Conservation (phyloP, 2,888 invertebrate species). For the Pantelozetes paolii region DNA sequence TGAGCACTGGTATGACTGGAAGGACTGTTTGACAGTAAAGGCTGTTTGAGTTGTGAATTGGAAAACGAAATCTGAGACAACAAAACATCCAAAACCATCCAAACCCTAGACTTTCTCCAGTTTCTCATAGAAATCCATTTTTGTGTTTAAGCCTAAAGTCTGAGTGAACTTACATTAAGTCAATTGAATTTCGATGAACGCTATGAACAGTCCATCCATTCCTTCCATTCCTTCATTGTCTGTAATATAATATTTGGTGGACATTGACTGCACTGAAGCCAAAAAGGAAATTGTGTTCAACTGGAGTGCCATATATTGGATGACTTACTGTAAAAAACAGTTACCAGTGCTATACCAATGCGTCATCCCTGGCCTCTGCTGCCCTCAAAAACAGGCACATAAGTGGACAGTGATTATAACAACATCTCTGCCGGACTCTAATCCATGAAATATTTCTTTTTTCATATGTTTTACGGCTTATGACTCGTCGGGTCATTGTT, state of each 20-base stretch:
- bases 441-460: slow-evolving; percentile 16
- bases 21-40: slow-evolving; percentile 6
- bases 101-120: background rate
- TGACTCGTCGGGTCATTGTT: slow-evolving; percentile 20
- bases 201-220: slow-evolving; percentile 14
- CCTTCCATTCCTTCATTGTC: slow-evolving; percentile 4
- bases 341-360: background rate
- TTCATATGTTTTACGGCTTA: slow-evolving; percentile 9
- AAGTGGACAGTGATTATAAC: slow-evolving; percentile 14
- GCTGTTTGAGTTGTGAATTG: background rate
- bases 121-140: slow-evolving; percentile 22
- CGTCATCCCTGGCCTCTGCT: background rate
- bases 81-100: background rate
- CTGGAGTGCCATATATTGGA: slow-evolving; percentile 26
- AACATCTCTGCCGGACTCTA: background rate
- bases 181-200: slow-evolving; percentile 13
- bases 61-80: slow-evolving; percentile 15
- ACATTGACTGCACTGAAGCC: slow-evolving; percentile 29
- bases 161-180: slow-evolving; percentile 7
- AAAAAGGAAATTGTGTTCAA: slow-evolving; percentile 8
- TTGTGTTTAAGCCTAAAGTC: slow-evolving; percentile 22
- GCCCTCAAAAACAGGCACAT: slow-evolving; percentile 5
- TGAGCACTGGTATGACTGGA: background rate
- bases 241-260: slow-evolving; percentile 26
- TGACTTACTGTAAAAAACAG: background rate